Percentiles rank a stretch among this genome's conserved stretches.
phyloP scores from a whole-genome alignment of 2,113 vertebrate species.

The Entomyzon cyanotis region DNA sequence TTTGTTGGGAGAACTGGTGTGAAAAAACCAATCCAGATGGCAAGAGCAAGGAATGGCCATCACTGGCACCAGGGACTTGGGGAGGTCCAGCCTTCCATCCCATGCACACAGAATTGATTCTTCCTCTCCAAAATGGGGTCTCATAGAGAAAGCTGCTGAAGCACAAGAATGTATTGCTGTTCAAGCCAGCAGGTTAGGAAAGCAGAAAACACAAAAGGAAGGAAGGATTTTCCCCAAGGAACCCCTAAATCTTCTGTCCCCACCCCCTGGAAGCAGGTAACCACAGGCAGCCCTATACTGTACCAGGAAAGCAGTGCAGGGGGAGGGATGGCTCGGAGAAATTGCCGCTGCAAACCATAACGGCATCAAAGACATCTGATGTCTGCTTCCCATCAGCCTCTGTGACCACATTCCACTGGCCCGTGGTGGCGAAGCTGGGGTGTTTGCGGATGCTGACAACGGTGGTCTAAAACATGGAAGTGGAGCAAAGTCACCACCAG shows the following conservation, averaged over 20 bases:
- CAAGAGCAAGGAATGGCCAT: not conserved
- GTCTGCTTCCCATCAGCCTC: constrained; percentile 69
- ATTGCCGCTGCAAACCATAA: constrained; percentile 85
- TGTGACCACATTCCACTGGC: constrained; percentile 83
- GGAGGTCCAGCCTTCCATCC: not conserved
- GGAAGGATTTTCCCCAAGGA: not conserved
- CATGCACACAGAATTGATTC: fast-evolving
- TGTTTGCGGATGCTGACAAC: constrained; percentile 74
- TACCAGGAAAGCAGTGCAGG: constrained; percentile 81
- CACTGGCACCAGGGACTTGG: fast-evolving
- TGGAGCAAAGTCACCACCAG: fast-evolving
- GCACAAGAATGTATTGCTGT: fast-evolving
- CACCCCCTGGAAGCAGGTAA: not conserved
- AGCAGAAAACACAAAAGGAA: not conserved
- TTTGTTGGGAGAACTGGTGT: not conserved
- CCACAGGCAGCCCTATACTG: fast-evolving
- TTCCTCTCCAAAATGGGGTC: not conserved
- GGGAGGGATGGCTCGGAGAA: constrained; percentile 75
- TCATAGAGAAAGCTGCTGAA: not conserved
- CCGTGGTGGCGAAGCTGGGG: constrained; percentile 74
- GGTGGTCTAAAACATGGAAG: constrained; percentile 69
- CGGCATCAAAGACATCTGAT: constrained; percentile 78
- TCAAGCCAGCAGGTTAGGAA: not conserved
- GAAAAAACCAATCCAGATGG: not conserved
- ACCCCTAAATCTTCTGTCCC: not conserved